These are phyloP conservation scores for Discoglossus pictus DNA, from an alignment of 2,797 vertebrate genomes.

Conservation along the genomic window DNA sequence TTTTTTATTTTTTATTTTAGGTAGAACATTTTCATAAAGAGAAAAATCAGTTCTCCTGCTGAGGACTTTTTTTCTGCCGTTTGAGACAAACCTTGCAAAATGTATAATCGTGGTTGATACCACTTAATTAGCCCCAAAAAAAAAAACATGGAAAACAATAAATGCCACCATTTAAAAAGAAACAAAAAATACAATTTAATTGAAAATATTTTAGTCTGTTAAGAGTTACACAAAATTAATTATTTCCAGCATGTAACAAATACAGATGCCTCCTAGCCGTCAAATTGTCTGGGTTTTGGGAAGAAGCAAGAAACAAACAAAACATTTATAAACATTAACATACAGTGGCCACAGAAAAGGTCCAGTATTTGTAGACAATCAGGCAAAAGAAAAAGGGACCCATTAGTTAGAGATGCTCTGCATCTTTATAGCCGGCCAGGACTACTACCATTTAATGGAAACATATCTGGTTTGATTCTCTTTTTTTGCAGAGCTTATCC, in stretches of 20 bases:
- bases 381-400: not conserved
- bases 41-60: conserved; percentile 2
- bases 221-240: conserved; percentile 25
- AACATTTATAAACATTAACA: not conserved
- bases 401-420: not conserved
- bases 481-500: too few species aligned
- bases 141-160: conserved; percentile 11
- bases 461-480: too few species aligned
- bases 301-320: not conserved
- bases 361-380: not conserved
- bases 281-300: not conserved
- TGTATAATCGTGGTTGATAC: conserved; percentile 9
- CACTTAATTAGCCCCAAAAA: not conserved
- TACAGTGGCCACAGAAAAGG: too few species aligned
- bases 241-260: not conserved
- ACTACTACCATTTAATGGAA: too few species aligned
- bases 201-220: conserved; percentile 42
- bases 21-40: conserved; percentile 20
- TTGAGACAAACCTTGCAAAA: not conserved
- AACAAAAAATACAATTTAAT: conserved; percentile 11
- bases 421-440: not conserved
- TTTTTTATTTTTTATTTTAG: conserved; percentile 35
- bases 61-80: not conserved
- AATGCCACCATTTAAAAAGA: not conserved
- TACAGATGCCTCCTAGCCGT: not conserved